Evolutionary conservation across 2,888 invertebrate genomes (phyloP), one percentile per base, ranked within the genome.

Genomic region (Luffia ferchaultella): DNA sequence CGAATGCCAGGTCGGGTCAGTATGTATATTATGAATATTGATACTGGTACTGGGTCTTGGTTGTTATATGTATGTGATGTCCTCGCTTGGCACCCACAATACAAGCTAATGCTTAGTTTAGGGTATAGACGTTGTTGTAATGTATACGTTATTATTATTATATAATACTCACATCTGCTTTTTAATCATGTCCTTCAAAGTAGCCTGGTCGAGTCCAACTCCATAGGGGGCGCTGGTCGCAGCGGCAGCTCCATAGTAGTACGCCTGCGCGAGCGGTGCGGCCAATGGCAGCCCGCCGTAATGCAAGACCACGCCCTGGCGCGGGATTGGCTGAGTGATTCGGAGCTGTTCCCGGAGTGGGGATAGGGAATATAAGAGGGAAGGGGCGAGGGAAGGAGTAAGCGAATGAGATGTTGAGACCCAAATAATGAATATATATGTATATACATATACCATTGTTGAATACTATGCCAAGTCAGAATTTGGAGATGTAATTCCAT

Each of bases 161-260:
- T 43, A 3, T 15, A 45, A 56, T 56, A 89, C 92, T 91, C 78
- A 96, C 95, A 96, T 93, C 85, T 97, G 96, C 65, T 95, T 95
- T 72, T 90, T 91, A 58, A 96, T 91, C 58, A 91, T 89, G 55
- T 95, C 95, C 76, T 93, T 94, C 12, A 95, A 78, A 54, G 91
- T 90, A 2, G 67, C 69, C 50, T 86, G 86, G 60, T 90, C 89
- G 9, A 87, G 60, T 12, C 86, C 86, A 20, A 86, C 65, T 17
- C 86, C 87, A 61, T 83, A 86, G 5, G 83, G 73, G 17, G 78
- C 63, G 1, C 70, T 18, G 15, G 49, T 48, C 1, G 51, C 65
- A 0, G 65, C 73, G 0, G 76, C 73, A 0, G 73, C 65, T 18
- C 86, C 85, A 51, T 87, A 88, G 54, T 87, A 90, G 70, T 86